Evolutionary conservation across 2,888 invertebrate genomes (phyloP), one percentile per base, ranked within the genome.

Genomic region (Cryptus viduatorius): DNA sequence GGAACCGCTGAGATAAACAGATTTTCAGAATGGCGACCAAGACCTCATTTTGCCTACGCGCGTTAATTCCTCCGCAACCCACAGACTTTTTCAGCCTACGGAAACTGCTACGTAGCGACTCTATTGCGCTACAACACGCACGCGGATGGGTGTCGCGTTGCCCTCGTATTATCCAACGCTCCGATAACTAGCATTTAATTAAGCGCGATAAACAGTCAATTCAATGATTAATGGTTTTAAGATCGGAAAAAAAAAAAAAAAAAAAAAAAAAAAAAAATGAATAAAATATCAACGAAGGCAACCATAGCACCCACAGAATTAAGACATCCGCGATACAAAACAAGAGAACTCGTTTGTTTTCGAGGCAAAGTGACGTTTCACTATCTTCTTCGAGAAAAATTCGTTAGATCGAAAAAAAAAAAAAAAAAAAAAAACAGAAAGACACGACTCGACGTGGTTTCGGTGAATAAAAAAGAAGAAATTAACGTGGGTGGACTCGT

Each of bases 1-100:
- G 37, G 42, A 19, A 44, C 42, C 46, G 64, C 42, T 3, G 85
- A 86, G 82, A 87, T 87, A 85, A 86, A 86, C 85, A 87, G 84
- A 87, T 88, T 88, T 87, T 86, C 85, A 83, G 86, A 79, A 73
- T 73, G 5, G 1, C 87, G 89, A 90, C 88, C 90, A 90, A 90
- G 90, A 89, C 89, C 90, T 89, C 86, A 73, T 84, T 88, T 87
- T 88, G 88, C 89, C 90, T 90, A 90, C 89, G 88, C 89, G 83
- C 84, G 86, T 86, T n/a, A n/a, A n/a, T n/a, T 87, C 86, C 87
- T 84, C 86, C 46, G 44, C 88, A 86, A 83, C 88, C 89, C 87
- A 87, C 89, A 72, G 82, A 82, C n/a, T 88, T 86, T 37, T 85
- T 86, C 88, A 84, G 79, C 87, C 89, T 89, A 89, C 88, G 86